Conservation (phyloP, 2,888 invertebrate species). For the Apotomis capreana region DNA sequence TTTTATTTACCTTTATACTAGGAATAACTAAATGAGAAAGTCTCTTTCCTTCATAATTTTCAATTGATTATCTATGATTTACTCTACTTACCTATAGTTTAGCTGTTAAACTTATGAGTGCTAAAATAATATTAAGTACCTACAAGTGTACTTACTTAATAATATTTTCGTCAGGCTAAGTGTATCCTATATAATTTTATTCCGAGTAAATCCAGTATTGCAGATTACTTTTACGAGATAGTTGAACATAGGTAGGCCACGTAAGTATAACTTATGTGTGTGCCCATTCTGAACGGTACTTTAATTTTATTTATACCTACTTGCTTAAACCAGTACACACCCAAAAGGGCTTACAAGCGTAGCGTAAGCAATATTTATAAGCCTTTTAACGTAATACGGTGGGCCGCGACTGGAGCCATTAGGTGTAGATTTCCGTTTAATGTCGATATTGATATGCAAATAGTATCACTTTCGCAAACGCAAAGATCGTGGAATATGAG, state of each 20-base stretch:
- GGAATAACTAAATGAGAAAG: no score
- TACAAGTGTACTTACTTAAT: no score
- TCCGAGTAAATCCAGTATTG: no score
- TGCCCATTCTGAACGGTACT: constrained; percentile 15
- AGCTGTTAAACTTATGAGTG: no score
- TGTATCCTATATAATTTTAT: no score
- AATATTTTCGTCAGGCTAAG: no score
- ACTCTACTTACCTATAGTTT: no score
- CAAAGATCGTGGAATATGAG: constrained; percentile 8
- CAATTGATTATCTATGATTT: no score
- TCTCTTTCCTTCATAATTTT: no score
- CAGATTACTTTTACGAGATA: background rate
- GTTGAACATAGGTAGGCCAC: background rate
- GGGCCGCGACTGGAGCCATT: constrained; percentile 23
- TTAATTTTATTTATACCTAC: constrained; percentile 16
- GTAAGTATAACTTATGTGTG: background rate
- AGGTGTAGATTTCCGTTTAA: constrained; percentile 27
- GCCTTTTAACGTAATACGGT: background rate
- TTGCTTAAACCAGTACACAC: background rate
- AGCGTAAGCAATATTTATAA: background rate
- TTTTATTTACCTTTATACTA: no score
- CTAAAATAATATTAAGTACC: no score
- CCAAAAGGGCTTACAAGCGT: background rate
- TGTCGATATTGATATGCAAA: constrained; percentile 29
- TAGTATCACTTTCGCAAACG: constrained; percentile 29